These are phyloP conservation scores for Pseudomugil tenellus DNA, from an alignment of 2,797 vertebrate genomes.

Conservation along the genomic window DNA sequence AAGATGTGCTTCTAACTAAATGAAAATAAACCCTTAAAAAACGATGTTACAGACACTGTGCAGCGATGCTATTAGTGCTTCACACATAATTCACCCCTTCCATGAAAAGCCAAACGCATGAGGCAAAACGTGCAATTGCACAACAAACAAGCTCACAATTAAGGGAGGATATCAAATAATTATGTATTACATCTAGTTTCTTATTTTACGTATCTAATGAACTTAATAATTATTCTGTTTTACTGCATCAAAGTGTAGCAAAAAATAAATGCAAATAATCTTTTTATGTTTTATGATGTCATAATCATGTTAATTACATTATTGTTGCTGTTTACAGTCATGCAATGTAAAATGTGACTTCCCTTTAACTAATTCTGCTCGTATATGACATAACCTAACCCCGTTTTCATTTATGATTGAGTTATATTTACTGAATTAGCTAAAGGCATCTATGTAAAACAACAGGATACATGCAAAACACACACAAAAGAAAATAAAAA, in stretches of 20 bases:
- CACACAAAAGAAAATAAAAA: background rate
- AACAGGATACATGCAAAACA: conserved; percentile 12
- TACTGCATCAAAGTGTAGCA: conserved; percentile 1
- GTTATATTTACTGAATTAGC: conserved; percentile 15
- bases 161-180: conserved; percentile 47
- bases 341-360: background rate
- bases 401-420: conserved; percentile 7
- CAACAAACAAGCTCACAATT: conserved; percentile 53
- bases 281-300: background rate
- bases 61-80: conserved; percentile 65
- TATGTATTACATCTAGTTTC: conserved; percentile 2
- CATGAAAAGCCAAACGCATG: conserved; percentile 33
- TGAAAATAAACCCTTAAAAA: conserved; percentile 78
- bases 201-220: conserved; percentile 28
- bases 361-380: background rate
- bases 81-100: conserved; percentile 53
- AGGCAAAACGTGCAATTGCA: conserved; percentile 49
- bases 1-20: conserved; percentile 69
- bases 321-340: background rate
- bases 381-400: background rate
- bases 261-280: background rate
- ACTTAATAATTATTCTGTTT: conserved; percentile 30
- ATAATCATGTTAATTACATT: background rate
- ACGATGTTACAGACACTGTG: conserved; percentile 66
- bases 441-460: conserved; percentile 22